These are phyloP conservation scores for Drosophila littoralis DNA, from an alignment of 1,140 invertebrate species.

Conservation along the genomic window DNA sequence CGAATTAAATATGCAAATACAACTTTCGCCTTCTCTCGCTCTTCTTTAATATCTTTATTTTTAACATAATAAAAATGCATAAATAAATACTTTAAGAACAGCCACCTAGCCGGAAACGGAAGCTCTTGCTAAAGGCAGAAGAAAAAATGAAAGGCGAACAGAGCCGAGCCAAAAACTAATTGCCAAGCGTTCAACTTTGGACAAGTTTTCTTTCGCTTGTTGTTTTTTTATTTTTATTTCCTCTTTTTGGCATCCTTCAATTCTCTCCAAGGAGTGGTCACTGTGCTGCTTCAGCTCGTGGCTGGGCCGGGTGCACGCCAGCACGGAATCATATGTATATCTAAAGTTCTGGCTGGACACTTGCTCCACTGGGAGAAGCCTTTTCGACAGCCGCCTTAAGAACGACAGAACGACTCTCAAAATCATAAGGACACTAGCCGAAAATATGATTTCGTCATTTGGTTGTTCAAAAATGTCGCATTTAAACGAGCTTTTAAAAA, in stretches of 20 bases:
- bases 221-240: constrained; percentile 9
- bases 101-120: constrained; percentile 33
- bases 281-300: constrained; percentile 8
- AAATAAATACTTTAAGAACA: constrained; percentile 58
- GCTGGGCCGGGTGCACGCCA: background rate
- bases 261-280: background rate
- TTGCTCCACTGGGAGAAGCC: constrained; percentile 1
- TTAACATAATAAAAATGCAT: constrained; percentile 65
- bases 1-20: constrained; percentile 76
- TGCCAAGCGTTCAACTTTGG: constrained; percentile 40
- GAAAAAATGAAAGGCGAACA: constrained; percentile 24
- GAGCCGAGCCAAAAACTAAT: constrained; percentile 46
- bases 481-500: too few species aligned
- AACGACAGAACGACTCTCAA: background rate
- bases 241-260: constrained; percentile 1
- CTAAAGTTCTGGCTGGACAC: background rate
- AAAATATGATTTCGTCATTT: background rate
- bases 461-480: too few species aligned
- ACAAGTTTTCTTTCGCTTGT: constrained; percentile 37
- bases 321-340: constrained; percentile 21
- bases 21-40: background rate
- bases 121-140: constrained; percentile 2
- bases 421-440: background rate
- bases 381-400: background rate
- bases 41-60: constrained; percentile 38